phyloP scores from a whole-genome alignment of 1,140 invertebrate species.

The Drosophila erecta region DNA sequence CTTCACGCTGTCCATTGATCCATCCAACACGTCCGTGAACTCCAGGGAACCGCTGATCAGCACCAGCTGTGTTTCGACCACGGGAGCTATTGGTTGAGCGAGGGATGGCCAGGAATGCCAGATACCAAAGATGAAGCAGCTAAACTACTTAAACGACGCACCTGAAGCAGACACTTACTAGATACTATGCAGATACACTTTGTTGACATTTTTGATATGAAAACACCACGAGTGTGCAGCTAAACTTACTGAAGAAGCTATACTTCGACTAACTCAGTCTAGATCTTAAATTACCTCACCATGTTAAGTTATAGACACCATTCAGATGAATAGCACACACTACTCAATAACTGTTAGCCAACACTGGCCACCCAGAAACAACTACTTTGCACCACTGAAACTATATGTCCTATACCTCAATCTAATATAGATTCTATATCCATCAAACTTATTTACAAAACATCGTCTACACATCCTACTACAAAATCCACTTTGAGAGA shows the following conservation, averaged over 20 bases:
- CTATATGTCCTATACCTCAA: conserved; percentile 12
- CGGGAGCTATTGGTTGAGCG: conserved; percentile 62
- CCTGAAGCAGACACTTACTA: conserved; percentile 27
- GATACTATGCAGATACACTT: conserved; percentile 24
- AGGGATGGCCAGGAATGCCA: conserved; percentile 15
- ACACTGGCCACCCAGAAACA: conserved; percentile 7
- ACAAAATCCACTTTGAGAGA: neutral
- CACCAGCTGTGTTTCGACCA: conserved; percentile 69
- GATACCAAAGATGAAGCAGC: conserved; percentile 33
- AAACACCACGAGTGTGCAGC: conserved; percentile 17
- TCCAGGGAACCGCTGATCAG: conserved; percentile 81
- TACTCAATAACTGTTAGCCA: conserved; percentile 30
- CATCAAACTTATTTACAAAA: conserved; percentile 3
- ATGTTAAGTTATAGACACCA: conserved; percentile 20
- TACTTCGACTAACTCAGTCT: conserved; percentile 34
- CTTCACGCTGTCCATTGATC: conserved; percentile 81
- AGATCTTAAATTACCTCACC: conserved; percentile 48
- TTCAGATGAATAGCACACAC: conserved; percentile 12
- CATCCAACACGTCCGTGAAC: conserved; percentile 82
- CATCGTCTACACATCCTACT: neutral
- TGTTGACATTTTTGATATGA: conserved; percentile 45
- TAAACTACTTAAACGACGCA: conserved; percentile 22
- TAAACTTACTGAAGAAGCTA: conserved; percentile 30
- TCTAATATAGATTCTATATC: neutral
- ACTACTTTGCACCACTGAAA: conserved; percentile 15